Percentiles rank a stretch among this genome's conserved stretches.
These are phyloP conservation scores for Thaleichthys pacificus DNA, from an alignment of 2,797 vertebrate species.

Conservation along the genomic window DNA sequence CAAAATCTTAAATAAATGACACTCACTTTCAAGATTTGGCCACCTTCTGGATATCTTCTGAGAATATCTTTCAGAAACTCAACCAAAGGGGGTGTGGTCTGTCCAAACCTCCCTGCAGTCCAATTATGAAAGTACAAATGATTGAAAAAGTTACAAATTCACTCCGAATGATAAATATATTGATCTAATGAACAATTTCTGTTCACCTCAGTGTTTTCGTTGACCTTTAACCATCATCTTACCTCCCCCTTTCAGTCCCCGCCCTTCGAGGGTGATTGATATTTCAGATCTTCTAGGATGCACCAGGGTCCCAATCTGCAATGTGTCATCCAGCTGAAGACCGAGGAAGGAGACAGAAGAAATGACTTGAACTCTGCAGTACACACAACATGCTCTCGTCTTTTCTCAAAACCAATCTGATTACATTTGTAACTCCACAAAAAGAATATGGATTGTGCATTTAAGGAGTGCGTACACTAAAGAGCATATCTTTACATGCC, in stretches of 20 bases:
- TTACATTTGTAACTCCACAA: background rate
- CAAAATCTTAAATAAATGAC: background rate
- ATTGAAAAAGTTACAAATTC: background rate
- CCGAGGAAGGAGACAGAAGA: conserved; percentile 21
- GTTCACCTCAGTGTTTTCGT: background rate
- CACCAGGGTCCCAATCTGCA: conserved; percentile 80
- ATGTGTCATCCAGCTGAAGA: conserved; percentile 80
- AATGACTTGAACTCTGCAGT: conserved; percentile 2
- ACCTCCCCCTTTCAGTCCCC: conserved; percentile 95
- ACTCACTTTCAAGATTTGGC: conserved; percentile 96
- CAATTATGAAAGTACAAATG: background rate
- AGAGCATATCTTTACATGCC: too few relatives aligned
- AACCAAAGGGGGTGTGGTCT: conserved; percentile 95
- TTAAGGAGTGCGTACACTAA: too few relatives aligned
- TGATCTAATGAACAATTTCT: background rate
- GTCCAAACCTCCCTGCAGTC: conserved; percentile 92
- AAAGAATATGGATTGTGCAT: background rate
- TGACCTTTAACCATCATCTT: conserved; percentile 27
- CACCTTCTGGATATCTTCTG: conserved; percentile 95
- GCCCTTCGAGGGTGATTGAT: conserved; percentile 85
- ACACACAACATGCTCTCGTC: background rate
- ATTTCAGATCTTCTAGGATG: conserved; percentile 75
- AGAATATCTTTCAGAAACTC: conserved; percentile 98
- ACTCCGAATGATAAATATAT: background rate
- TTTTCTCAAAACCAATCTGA: background rate